These are phyloP conservation scores for Acanthis flammea DNA, from an alignment of 2,797 vertebrate species.

Conservation along the genomic window DNA sequence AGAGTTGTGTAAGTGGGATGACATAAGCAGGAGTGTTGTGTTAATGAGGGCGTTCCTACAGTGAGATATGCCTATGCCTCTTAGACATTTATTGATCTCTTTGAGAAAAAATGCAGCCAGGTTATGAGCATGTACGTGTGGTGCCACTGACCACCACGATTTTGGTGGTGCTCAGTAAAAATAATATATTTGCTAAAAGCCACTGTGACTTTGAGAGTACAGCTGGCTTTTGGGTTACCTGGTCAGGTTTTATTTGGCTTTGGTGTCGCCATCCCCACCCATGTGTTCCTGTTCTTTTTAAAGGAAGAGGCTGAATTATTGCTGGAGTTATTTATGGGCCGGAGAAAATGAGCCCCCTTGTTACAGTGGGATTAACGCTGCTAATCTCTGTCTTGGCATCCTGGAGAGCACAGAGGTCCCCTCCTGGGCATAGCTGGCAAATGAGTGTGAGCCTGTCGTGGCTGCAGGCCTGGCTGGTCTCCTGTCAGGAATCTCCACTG, in stretches of 20 bases:
- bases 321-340: neutral
- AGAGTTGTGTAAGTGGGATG: neutral
- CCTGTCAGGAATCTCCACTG: neutral
- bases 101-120: neutral
- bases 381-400: neutral
- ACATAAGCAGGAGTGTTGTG: neutral
- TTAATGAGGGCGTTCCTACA: neutral
- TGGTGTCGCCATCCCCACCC: neutral
- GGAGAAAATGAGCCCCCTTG: neutral
- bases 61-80: neutral
- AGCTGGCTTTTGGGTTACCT: neutral
- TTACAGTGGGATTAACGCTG: neutral
- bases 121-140: rapidly evolving
- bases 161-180: neutral
- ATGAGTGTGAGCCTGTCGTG: rapidly evolving
- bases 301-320: neutral
- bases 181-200: neutral
- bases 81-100: neutral
- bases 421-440: neutral
- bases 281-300: neutral
- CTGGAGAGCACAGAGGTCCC: neutral
- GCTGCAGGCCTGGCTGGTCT: neutral
- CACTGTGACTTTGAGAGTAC: neutral
- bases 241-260: neutral
- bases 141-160: neutral